Evolutionary conservation across 35 echinoderm and acorn worm genomes (phyloP), one percentile per base, ranked within the genome.

Genomic region (Ophiothrix spiculata): DNA sequence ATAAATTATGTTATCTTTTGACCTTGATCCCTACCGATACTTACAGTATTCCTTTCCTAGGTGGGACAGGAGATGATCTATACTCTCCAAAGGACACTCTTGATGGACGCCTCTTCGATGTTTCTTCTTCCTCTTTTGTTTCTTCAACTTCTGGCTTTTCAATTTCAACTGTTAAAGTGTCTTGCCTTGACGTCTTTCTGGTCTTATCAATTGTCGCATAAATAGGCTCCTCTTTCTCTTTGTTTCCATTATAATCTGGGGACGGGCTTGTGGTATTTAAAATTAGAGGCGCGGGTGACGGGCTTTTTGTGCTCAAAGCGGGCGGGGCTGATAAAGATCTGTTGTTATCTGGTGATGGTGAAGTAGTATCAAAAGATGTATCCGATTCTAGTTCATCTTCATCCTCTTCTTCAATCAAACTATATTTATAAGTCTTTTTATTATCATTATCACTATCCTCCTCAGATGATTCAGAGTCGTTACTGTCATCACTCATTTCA

Each of bases 11-110:
- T n/a, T n/a, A n/a, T n/a, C n/a, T n/a, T n/a, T n/a, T n/a, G n/a
- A n/a, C n/a, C n/a, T n/a, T n/a, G n/a, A n/a, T n/a, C n/a, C n/a
- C n/a, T 3, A 32, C 31, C 49, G 2, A 10, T 37, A 81, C 90
- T 92, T 56, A 92, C 85, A 92, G 73, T 32, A 92, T 92, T 39
- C 90, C 85, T 74, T 77, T 87, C 69, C 74, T 87, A 6, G 90
- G 80, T 33, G 78, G 40, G 37, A 39, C 28, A 33, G 90, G 90
- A 40, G 84, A 87, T 34, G 33, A 38, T 56, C 60, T 87, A 69
- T 85, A 87, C 6, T 91, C 93, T 80, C 73, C 87, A 79, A 95
- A 95, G 16, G 81, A 88, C 4, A 90, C 93, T 91, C 73, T 91
- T 45, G 87, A 81, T 45, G 32, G 78, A 76, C 77, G 76, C 33